Base-by-base conservation (phyloP, 2,113 vertebrate species). In the Nyctibius bracteatus region DNA sequence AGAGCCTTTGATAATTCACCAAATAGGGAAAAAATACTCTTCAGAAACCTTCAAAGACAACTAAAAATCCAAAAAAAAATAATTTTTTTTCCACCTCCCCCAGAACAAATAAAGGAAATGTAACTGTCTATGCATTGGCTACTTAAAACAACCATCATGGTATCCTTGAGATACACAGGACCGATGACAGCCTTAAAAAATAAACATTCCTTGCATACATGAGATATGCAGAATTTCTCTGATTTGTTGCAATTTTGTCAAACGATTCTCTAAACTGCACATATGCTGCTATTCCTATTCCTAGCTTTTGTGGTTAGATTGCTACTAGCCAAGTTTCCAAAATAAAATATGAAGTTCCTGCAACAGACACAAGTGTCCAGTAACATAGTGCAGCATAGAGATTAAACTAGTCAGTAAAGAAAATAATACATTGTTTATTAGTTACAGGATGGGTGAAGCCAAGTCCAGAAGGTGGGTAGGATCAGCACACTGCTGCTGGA, bases 261-360 rank as follows among this genome's bases (percentile, higher is more conserved):
- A 96, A 75, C 61, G 43, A 43, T 59, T 84, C 62, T 86, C 44
- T 54, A 10, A 80, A 81, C 41, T 54, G 49, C 67, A 78, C 68
- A 63, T 52, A 61, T 47, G 37, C 59, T 80, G 46, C 66, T 93
- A 54, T 72, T 95, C 87, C 80, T 86, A 25, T 72, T 78, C 87
- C 86, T 93, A 81, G 85, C 35, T 52, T 72, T 78, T 91, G 90
- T 87, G 95, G 92, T 96, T 80, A 88, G 43, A 27, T 15, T 84
- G 43, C 47, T 27, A 59, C 61, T 52, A 51, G 95, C 91, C 95
- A 96, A 96, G 85, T 96, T 97, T 96, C 92, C 92, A 94, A 91
- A 92, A 95, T 90, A 94, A 94, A 96, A 91, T 58, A 84, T 13
- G 18, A 94, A 81, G 52, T 68, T 94, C 67, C 81, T 93, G 84